Evolutionary conservation across 2,797 vertebrate genomes (phyloP).

Genomic region (Malacoraja senta): DNA sequence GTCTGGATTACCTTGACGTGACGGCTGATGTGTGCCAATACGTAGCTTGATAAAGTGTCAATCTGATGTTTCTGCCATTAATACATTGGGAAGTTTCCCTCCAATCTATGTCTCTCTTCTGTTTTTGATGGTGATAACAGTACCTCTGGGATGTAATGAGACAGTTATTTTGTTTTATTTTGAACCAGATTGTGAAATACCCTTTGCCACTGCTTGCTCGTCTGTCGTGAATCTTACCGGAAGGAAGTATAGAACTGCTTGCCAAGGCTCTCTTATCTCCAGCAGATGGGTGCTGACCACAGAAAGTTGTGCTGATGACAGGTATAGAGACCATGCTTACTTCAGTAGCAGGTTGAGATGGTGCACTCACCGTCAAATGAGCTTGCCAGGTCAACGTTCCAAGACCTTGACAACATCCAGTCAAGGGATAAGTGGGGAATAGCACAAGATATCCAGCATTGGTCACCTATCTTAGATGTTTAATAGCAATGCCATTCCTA

Average conservation of each 20-base stretch:
- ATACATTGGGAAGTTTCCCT: not conserved
- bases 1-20: too few species aligned
- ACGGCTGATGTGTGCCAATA: not conserved
- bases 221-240: not conserved
- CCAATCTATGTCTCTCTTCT: not conserved
- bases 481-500: too few species aligned
- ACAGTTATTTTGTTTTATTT: not conserved
- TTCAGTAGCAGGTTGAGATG: not conserved
- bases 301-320: not conserved
- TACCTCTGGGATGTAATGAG: not conserved
- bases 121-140: not conserved
- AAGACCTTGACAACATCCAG: too few species aligned
- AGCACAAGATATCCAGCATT: too few species aligned
- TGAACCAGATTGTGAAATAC: not conserved
- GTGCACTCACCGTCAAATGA: too few species aligned
- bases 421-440: too few species aligned
- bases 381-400: too few species aligned
- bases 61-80: not conserved
- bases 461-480: too few species aligned
- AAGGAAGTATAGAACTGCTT: not conserved
- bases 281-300: slow-evolving; percentile 1
- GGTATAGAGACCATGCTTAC: slow-evolving; percentile 1
- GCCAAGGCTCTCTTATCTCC: not conserved
- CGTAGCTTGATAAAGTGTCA: not conserved
- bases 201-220: not conserved